Base-by-base conservation (phyloP, 2,888 invertebrate genomes). In the Heterodera filipjevi region DNA sequence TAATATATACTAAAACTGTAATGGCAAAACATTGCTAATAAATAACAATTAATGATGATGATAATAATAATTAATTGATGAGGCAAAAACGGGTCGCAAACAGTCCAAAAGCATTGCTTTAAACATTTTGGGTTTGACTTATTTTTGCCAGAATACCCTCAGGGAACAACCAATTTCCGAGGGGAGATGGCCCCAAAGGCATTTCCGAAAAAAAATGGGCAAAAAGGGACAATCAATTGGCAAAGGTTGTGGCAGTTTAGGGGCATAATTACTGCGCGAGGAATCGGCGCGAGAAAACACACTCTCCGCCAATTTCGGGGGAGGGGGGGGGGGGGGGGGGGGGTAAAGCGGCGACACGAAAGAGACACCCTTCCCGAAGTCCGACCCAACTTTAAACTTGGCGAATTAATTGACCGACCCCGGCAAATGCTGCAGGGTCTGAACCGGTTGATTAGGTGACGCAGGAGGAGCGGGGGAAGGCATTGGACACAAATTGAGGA, bases 201-300 rank as follows among this genome's bases (percentile, higher is more conserved):
- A 59, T 22, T 59, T 59, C 59, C 59, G 59, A 59, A n/a, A 59
- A 27, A 27, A 27, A 10, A 49, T 49, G 5, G n/a, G 27, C 2
- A 8, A 22, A 22, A 27, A 59, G 12, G n/a, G 59, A n/a, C 59
- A 59, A 27, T 59, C 59, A 59, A 59, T 59, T 59, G n/a, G 59
- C 59, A n/a, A 59, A 27, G 22, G 59, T 59, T 59, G 59, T 59
- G 22, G 59, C 59, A 59, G 59, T 59, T 59, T 59, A 59, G 59
- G 22, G 59, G 59, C 59, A 59, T 59, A 59, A 59, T 59, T 59
- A 59, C 59, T 59, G 59, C 59, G 59, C 59, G 49, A 49, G 49
- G 49, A 19, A 1, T 14, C 49, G 59, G 10, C 59, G 59, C n/a
- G 59, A 59, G 59, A 59, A 59, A 12, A 27, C 5, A 22, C 53